A percentile compares a stretch with the other conserved stretches of the same genome.
phyloP scores from a whole-genome alignment of 2,888 invertebrate genomes.

The Aleiodes leptofemur region DNA sequence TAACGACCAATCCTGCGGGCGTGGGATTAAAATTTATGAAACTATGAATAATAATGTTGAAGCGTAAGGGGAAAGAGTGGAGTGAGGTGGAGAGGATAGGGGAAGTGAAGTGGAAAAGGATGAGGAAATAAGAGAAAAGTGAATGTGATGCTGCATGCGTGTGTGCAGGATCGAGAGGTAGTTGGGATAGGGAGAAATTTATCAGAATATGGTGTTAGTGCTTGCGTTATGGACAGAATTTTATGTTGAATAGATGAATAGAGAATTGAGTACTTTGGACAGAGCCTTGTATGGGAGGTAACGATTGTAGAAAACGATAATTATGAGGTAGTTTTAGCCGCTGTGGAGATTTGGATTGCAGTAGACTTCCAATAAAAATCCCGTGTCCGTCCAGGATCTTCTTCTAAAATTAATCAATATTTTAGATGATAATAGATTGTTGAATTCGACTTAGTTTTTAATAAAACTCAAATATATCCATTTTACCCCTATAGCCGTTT shows the following conservation, averaged over 20 bases:
- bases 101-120: constrained; percentile 4
- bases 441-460: too few species aligned
- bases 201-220: constrained; percentile 8
- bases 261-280: background rate
- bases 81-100: constrained; percentile 21
- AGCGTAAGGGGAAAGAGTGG: constrained; percentile 34
- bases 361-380: too few species aligned
- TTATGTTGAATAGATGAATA: constrained; percentile 4
- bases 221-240: constrained; percentile 35
- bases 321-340: background rate
- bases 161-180: constrained; percentile 18
- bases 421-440: too few species aligned
- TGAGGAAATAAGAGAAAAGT: background rate
- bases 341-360: too few species aligned
- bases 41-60: constrained; percentile 70
- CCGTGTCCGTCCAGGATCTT: too few species aligned
- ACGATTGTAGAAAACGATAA: background rate
- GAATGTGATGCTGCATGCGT: constrained; percentile 15
- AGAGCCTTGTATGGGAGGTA: background rate
- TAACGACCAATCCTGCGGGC: constrained; percentile 64
- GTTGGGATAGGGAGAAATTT: constrained; percentile 27
- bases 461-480: too few species aligned
- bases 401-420: too few species aligned
- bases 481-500: too few species aligned
- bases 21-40: constrained; percentile 70